Conservation (phyloP, 2,113 vertebrate genomes). For the Vombatus ursinus region DNA sequence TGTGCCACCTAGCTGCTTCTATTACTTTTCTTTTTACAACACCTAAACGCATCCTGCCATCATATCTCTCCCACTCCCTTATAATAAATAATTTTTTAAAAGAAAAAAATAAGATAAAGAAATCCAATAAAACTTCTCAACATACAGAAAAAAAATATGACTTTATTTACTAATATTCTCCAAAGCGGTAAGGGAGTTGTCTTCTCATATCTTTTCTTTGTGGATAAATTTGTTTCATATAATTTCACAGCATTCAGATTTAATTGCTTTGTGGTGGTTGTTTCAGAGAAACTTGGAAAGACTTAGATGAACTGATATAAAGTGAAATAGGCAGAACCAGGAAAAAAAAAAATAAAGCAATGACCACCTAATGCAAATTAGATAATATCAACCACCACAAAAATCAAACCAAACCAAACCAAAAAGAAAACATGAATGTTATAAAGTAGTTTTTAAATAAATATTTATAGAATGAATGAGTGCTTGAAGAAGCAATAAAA, state of each 20-base stretch:
- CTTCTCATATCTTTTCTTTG: not conserved
- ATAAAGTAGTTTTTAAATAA: not conserved
- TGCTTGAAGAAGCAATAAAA: not conserved
- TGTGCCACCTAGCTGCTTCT: no score
- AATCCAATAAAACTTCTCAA: not conserved
- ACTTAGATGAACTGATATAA: not conserved
- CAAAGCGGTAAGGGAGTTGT: not conserved
- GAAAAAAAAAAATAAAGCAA: not conserved
- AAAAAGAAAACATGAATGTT: not conserved
- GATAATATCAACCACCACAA: not conserved
- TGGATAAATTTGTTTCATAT: not conserved
- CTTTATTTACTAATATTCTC: not conserved
- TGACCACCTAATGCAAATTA: not conserved
- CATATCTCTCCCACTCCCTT: not conserved
- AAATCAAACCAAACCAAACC: no score
- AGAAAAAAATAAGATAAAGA: not conserved
- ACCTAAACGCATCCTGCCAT: not conserved
- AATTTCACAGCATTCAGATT: not conserved
- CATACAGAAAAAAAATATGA: not conserved
- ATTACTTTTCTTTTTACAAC: not conserved
- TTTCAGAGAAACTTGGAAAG: not conserved
- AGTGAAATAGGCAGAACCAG: not conserved
- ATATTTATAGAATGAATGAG: not conserved
- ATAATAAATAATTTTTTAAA: not conserved
- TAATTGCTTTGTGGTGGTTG: not conserved